phyloP scores from a whole-genome alignment of 2,888 invertebrate genomes.

The Drosophila niveifrons region DNA sequence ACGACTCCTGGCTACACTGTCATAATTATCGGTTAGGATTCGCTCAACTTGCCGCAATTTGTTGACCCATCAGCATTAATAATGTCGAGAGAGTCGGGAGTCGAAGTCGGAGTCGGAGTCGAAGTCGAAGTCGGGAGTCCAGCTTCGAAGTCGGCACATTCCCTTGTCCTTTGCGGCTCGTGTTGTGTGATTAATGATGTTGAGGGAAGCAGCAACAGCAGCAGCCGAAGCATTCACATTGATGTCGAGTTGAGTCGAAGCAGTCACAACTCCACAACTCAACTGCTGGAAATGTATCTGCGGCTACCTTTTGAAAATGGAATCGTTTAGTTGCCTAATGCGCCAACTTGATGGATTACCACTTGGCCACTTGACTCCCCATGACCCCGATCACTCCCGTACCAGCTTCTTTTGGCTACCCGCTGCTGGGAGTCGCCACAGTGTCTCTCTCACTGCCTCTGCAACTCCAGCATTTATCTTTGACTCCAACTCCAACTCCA shows the following conservation, averaged over 20 bases:
- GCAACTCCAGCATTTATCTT: neutral
- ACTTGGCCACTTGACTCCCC: conserved; percentile 42
- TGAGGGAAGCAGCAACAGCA: neutral
- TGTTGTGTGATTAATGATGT: conserved; percentile 85
- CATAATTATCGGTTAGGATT: conserved; percentile 83
- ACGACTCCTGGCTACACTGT: conserved; percentile 80
- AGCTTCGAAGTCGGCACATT: conserved; percentile 31
- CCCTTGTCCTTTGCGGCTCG: conserved; percentile 76
- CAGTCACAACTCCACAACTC: conserved; percentile 41
- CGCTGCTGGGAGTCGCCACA: conserved; percentile 57
- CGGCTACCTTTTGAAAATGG: conserved; percentile 79
- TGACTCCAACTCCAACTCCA: neutral
- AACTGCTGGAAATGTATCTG: conserved; percentile 73
- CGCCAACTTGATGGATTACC: conserved; percentile 77
- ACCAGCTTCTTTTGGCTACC: conserved; percentile 40
- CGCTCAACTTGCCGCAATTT: conserved; percentile 77
- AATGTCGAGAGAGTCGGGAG: conserved; percentile 25
- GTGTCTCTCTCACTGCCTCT: neutral
- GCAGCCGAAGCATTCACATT: neutral
- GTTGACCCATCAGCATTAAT: conserved; percentile 77
- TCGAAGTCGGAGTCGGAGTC: conserved; percentile 8
- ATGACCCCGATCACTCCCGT: neutral
- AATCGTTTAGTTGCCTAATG: conserved; percentile 83
- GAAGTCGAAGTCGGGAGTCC: conserved; percentile 10
- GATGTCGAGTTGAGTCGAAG: neutral